Conservation (phyloP, 2,113 vertebrate species). For the Aegypius monachus region DNA sequence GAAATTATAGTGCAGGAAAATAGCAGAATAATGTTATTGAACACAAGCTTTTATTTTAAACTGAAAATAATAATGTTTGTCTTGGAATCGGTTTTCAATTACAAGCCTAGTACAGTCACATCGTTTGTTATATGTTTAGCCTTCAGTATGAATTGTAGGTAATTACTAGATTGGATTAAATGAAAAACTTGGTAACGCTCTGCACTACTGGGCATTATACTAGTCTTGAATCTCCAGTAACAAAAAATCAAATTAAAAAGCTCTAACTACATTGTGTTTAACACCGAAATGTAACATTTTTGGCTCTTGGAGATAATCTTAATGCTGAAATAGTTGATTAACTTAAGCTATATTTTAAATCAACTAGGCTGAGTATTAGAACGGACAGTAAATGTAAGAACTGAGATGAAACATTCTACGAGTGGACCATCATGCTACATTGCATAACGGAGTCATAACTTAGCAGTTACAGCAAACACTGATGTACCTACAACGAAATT, state of each 20-base stretch:
- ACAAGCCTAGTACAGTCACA: background rate
- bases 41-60: conserved; percentile 4
- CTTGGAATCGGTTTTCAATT: conserved; percentile 11
- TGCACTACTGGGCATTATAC: background rate
- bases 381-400: background rate
- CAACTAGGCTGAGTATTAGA: background rate
- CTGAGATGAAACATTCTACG: background rate
- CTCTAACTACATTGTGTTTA: background rate
- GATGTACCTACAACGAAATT: background rate
- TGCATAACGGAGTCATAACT: background rate
- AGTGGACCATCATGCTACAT: background rate
- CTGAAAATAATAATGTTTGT: conserved; percentile 29
- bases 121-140: background rate
- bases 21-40: background rate
- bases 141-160: background rate
- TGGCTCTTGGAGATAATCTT: background rate
- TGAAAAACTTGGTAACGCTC: background rate
- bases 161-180: conserved; percentile 1
- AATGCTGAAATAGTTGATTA: background rate
- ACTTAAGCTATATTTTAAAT: background rate
- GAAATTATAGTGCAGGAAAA: conserved; percentile 4
- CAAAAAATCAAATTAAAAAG: background rate
- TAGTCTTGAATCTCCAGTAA: background rate
- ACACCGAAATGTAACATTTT: background rate
- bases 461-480: background rate